Conservation (phyloP, 2,797 vertebrate genomes). For the Diceros bicornis region DNA sequence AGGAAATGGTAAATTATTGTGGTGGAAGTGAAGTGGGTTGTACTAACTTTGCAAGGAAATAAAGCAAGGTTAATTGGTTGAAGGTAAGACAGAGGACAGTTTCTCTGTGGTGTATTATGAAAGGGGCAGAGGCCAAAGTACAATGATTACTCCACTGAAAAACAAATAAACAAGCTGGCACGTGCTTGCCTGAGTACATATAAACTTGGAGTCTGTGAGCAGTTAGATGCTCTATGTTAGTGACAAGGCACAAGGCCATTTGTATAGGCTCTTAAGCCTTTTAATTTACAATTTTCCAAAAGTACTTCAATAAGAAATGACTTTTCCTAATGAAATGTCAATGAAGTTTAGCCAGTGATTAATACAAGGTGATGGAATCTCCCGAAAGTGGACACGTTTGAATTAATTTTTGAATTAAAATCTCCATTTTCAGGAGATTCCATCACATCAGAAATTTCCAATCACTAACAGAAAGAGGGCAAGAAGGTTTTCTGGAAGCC, state of each 20-base stretch:
- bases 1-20: not conserved
- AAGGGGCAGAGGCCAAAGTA: slow-evolving; percentile 71
- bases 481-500: slow-evolving; percentile 59
- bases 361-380: not conserved
- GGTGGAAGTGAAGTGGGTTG: not conserved
- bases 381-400: not conserved
- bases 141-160: slow-evolving; percentile 38
- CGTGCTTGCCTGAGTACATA: not conserved
- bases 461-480: not conserved
- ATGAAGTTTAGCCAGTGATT: not conserved
- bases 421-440: not conserved
- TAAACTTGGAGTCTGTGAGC: not conserved
- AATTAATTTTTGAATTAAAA: not conserved
- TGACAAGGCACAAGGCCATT: not conserved
- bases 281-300: not conserved
- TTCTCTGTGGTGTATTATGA: slow-evolving; percentile 4
- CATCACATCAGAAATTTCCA: slow-evolving; percentile 24
- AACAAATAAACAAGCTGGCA: slow-evolving; percentile 48
- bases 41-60: slow-evolving; percentile 27
- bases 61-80: slow-evolving; percentile 21
- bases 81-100: not conserved
- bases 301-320: not conserved
- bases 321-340: not conserved
- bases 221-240: not conserved
- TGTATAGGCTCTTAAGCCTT: not conserved